phyloP scores from a whole-genome alignment of 2,113 vertebrate genomes.

The Carassius auratus region DNA sequence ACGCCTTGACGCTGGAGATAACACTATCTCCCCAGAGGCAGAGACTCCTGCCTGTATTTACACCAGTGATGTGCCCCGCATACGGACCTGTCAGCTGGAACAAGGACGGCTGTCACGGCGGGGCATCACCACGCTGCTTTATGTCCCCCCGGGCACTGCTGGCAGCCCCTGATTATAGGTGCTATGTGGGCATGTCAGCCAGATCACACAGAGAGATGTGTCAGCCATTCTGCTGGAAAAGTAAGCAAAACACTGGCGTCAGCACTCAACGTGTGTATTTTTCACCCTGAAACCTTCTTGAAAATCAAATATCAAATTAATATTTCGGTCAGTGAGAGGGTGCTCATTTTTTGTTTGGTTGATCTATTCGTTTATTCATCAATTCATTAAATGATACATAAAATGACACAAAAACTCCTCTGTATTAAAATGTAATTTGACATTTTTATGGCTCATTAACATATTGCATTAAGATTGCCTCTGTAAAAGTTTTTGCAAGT shows the following conservation, averaged over 20 bases:
- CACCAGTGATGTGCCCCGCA: slow-evolving; percentile 42
- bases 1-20: slow-evolving; percentile 59
- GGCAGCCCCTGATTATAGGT: slow-evolving; percentile 62
- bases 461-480: too few species aligned
- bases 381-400: not conserved
- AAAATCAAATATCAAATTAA: not conserved
- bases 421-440: not conserved
- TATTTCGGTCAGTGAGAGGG: not conserved
- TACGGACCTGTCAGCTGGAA: slow-evolving; percentile 60
- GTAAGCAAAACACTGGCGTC: slow-evolving; percentile 21
- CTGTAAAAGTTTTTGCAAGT: too few species aligned
- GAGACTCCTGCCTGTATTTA: slow-evolving; percentile 52
- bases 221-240: slow-evolving; percentile 30
- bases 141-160: slow-evolving; percentile 57
- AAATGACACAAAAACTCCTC: not conserved
- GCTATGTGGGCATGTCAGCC: slow-evolving; percentile 55
- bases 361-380: not conserved
- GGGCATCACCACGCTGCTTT: slow-evolving; percentile 51
- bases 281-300: not conserved
- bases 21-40: slow-evolving; percentile 64
- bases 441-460: not conserved
- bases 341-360: not conserved
- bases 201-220: slow-evolving; percentile 48
- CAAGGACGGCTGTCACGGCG: slow-evolving; percentile 58
- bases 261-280: slow-evolving; percentile 7